phyloP scores from a whole-genome alignment of 2,797 vertebrate genomes.

The Hoplostethus atlanticus region DNA sequence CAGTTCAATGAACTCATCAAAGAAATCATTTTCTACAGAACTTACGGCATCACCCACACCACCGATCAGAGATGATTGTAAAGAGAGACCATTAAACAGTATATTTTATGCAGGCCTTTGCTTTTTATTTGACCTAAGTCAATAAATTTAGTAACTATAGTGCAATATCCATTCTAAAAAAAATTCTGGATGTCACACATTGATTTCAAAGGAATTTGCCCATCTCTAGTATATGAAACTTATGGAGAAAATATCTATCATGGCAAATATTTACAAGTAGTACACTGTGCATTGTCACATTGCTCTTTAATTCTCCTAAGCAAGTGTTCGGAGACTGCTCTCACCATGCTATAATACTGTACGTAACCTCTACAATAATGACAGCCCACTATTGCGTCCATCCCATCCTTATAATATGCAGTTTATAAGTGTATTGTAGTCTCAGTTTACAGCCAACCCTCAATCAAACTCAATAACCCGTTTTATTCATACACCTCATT shows the following conservation, averaged over 20 bases:
- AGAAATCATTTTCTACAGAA: slow-evolving; percentile 28
- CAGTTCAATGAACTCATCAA: slow-evolving; percentile 38
- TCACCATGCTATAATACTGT: too few relatives aligned
- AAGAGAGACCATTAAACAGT: slow-evolving; percentile 6
- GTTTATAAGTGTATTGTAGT: slow-evolving; percentile 28
- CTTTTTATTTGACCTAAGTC: background rate
- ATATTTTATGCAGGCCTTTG: slow-evolving; percentile 7
- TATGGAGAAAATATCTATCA: too few relatives aligned
- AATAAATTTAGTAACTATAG: too few relatives aligned
- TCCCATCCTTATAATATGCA: slow-evolving; percentile 1
- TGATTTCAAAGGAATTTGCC: background rate
- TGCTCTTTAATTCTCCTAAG: too few relatives aligned
- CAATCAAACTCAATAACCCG: slow-evolving; percentile 66
- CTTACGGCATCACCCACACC: slow-evolving; percentile 14
- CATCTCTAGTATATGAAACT: slow-evolving; percentile 37
- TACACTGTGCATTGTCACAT: too few relatives aligned
- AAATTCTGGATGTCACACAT: background rate
- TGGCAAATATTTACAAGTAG: too few relatives aligned
- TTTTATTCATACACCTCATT: slow-evolving; percentile 65
- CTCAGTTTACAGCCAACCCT: slow-evolving; percentile 39
- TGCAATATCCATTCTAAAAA: too few relatives aligned
- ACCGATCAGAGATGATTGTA: background rate
- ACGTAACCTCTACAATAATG: too few relatives aligned
- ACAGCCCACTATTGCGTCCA: too few relatives aligned
- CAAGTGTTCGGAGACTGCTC: too few relatives aligned